A percentile compares a stretch with the other conserved stretches of the same genome.
Conservation (phyloP, 2,113 vertebrate species). For the Lagopus leucura region DNA sequence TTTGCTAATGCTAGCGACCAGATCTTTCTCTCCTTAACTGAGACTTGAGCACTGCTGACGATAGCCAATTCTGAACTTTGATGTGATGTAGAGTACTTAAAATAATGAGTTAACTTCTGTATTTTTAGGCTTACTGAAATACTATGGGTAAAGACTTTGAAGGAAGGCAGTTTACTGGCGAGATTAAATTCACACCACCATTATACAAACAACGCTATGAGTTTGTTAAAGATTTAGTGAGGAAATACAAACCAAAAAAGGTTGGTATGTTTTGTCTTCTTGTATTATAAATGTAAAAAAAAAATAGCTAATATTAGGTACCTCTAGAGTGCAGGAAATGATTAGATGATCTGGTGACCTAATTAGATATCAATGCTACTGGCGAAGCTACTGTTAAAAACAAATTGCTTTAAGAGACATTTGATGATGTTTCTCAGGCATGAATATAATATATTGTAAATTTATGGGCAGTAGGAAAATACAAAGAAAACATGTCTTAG, state of each 20-base stretch:
- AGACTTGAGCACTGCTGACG: background rate
- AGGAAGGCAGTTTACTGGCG: constrained; percentile 11
- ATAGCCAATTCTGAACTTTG: background rate
- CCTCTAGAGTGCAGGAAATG: background rate
- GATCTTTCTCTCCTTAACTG: background rate
- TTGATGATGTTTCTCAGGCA: background rate
- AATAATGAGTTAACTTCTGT: background rate
- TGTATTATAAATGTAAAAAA: background rate
- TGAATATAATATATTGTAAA: background rate
- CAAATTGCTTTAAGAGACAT: background rate
- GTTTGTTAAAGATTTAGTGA: constrained; percentile 88
- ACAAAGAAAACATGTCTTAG: background rate
- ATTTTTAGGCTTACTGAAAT: constrained; percentile 2
- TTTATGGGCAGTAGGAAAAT: background rate
- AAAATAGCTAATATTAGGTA: background rate
- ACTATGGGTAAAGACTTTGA: constrained; percentile 34
- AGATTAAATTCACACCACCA: constrained; percentile 83
- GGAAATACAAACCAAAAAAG: constrained; percentile 83
- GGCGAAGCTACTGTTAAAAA: background rate
- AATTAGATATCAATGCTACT: background rate
- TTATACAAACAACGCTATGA: constrained; percentile 86
- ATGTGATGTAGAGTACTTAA: background rate
- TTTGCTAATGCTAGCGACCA: background rate
- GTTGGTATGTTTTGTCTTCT: constrained; percentile 73
- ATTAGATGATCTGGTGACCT: rapidly evolving